Conservation (phyloP, 2,888 invertebrate species). For the Sabatieria punctata region DNA sequence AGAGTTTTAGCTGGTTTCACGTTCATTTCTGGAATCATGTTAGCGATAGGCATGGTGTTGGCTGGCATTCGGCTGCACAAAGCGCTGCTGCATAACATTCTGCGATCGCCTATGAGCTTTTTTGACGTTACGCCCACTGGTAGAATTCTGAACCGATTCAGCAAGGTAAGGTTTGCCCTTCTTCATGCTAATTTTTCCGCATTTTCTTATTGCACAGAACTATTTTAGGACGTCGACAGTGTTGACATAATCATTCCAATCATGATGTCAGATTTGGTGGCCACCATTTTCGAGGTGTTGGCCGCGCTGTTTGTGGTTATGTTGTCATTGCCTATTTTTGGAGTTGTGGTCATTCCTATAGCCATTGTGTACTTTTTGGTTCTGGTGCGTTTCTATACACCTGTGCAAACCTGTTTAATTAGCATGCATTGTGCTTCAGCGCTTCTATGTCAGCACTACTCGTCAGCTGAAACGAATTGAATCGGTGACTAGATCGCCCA, state of each 20-base stretch:
- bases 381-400: slow-evolving; percentile 29
- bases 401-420: too few relatives aligned
- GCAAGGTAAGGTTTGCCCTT: too few relatives aligned
- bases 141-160: slow-evolving; percentile 34
- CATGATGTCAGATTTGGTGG: slow-evolving; percentile 18
- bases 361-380: slow-evolving; percentile 31
- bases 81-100: slow-evolving; percentile 26
- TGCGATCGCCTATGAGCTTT: slow-evolving; percentile 33
- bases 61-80: slow-evolving; percentile 32
- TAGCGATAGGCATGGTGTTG: slow-evolving; percentile 33
- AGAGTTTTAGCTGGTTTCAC: too few relatives aligned
- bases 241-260: slow-evolving; percentile 25
- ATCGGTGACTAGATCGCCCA: slow-evolving; percentile 29
- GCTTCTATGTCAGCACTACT: slow-evolving; percentile 84
- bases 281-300: slow-evolving; percentile 19
- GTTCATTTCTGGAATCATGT: slow-evolving; percentile 23
- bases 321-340: slow-evolving; percentile 29
- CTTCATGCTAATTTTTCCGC: too few relatives aligned
- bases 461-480: slow-evolving; percentile 45
- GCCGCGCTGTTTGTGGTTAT: slow-evolving; percentile 30
- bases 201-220: too few relatives aligned
- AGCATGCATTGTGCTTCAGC: slow-evolving; percentile 44
- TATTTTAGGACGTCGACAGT: slow-evolving; percentile 28
- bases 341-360: slow-evolving; percentile 29
- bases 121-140: slow-evolving; percentile 37